A percentile compares a stretch with the other conserved stretches of the same genome.
These are phyloP conservation scores for Trichosurus vulpecula DNA, from an alignment of 2,797 vertebrate genomes.

Conservation along the genomic window DNA sequence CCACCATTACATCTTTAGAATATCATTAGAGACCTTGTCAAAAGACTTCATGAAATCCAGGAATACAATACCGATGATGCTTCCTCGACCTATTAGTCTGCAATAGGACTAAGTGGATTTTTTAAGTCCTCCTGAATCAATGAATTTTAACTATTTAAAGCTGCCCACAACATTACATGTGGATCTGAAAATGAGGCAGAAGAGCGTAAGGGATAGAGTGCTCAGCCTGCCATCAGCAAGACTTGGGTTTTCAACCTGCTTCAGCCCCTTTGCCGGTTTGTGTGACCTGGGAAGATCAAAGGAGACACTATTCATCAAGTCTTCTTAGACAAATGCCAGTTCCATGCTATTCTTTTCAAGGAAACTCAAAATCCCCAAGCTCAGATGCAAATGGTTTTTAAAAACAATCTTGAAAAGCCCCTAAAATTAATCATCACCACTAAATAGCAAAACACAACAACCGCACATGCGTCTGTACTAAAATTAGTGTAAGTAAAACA, in stretches of 20 bases:
- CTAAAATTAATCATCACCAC: conserved; percentile 36
- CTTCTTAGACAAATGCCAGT: background rate
- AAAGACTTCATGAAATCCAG: background rate
- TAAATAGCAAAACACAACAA: conserved; percentile 21
- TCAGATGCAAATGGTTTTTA: background rate
- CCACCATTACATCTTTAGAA: background rate
- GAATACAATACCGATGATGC: background rate
- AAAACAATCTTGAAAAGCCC: conserved; percentile 25
- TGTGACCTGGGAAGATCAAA: background rate
- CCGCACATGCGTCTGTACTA: conserved; percentile 24
- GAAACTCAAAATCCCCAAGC: conserved; percentile 49
- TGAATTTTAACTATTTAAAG: background rate
- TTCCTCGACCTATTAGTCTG: background rate
- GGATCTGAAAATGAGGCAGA: background rate
- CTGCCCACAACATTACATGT: background rate
- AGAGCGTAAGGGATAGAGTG: no score
- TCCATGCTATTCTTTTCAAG: background rate
- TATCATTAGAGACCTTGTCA: background rate
- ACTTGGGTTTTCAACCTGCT: background rate
- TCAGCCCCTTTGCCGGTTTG: background rate
- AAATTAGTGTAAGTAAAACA: conserved; percentile 8
- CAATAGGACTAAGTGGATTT: background rate
- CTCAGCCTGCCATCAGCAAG: background rate
- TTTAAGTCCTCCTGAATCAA: background rate
- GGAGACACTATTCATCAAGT: background rate